A percentile compares a stretch with the other conserved stretches of the same genome.
Conservation (phyloP, 2,113 vertebrate species). For the Rhodinocichla rosea region DNA sequence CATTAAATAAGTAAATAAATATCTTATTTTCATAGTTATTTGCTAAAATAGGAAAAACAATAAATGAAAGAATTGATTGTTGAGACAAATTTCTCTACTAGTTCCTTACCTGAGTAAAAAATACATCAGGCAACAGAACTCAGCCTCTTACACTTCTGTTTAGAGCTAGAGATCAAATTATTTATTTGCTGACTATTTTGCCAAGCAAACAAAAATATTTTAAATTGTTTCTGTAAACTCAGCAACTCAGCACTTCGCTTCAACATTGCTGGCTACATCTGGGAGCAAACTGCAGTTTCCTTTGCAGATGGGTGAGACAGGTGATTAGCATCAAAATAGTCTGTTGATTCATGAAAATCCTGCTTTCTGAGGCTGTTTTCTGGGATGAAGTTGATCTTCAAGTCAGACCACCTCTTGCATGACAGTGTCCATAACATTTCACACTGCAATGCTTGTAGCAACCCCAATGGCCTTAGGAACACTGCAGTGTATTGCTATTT, state of each 20-base stretch:
- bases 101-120: not conserved
- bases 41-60: not conserved
- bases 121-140: not conserved
- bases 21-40: not conserved
- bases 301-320: not conserved
- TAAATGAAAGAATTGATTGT: not conserved
- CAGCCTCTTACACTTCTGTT: not conserved
- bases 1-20: not conserved
- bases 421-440: not conserved
- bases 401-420: not conserved
- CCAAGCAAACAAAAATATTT: not conserved
- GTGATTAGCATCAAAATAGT: not conserved
- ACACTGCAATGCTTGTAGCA: not conserved
- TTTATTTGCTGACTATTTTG: not conserved
- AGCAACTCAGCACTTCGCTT: not conserved
- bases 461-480: not conserved
- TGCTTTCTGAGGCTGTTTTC: not conserved
- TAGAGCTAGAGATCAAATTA: not conserved
- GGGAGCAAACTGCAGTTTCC: not conserved
- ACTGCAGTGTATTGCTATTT: not conserved
- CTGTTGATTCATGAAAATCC: not conserved
- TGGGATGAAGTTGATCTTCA: not conserved
- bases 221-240: not conserved
- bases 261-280: not conserved
- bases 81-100: not conserved